phyloP scores from a whole-genome alignment of 2,888 invertebrate species.

The Drosophila kanekoi region DNA sequence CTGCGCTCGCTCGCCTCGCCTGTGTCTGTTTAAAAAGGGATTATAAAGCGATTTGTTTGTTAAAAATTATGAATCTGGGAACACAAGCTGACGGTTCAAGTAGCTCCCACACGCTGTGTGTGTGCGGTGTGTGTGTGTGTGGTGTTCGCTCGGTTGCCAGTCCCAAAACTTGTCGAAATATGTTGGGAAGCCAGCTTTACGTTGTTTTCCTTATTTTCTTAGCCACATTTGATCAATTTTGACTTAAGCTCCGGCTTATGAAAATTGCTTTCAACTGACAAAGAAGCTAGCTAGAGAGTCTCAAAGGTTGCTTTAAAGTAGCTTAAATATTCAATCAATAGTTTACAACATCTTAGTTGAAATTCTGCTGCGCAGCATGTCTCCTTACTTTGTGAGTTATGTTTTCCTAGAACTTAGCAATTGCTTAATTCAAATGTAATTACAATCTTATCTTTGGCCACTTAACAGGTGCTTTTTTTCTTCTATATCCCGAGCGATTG shows the following conservation, averaged over 20 bases:
- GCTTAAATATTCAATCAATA: slow-evolving; percentile 16
- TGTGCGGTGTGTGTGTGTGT: slow-evolving; percentile 7
- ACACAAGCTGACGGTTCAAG: slow-evolving; percentile 40
- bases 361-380: too few species aligned
- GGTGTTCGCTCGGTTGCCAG: slow-evolving; percentile 20
- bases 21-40: slow-evolving; percentile 72
- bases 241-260: slow-evolving; percentile 59
- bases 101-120: slow-evolving; percentile 72
- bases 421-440: background rate
- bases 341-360: slow-evolving; percentile 3
- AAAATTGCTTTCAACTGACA: slow-evolving; percentile 47
- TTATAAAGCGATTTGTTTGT: slow-evolving; percentile 79
- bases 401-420: too few species aligned
- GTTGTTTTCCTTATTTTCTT: slow-evolving; percentile 11
- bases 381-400: too few species aligned
- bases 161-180: slow-evolving; percentile 44
- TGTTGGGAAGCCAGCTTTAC: slow-evolving; percentile 36
- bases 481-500: slow-evolving; percentile 15
- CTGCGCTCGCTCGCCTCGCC: slow-evolving; percentile 8
- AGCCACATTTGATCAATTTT: slow-evolving; percentile 62
- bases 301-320: slow-evolving; percentile 2
- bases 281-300: slow-evolving; percentile 28
- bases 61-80: slow-evolving; percentile 77
- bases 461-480: background rate
- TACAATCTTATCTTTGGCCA: slow-evolving; percentile 26